A percentile compares a stretch with the other conserved stretches of the same genome.
Conservation (phyloP, 2,797 vertebrate genomes). For the Margarornis squamiger region DNA sequence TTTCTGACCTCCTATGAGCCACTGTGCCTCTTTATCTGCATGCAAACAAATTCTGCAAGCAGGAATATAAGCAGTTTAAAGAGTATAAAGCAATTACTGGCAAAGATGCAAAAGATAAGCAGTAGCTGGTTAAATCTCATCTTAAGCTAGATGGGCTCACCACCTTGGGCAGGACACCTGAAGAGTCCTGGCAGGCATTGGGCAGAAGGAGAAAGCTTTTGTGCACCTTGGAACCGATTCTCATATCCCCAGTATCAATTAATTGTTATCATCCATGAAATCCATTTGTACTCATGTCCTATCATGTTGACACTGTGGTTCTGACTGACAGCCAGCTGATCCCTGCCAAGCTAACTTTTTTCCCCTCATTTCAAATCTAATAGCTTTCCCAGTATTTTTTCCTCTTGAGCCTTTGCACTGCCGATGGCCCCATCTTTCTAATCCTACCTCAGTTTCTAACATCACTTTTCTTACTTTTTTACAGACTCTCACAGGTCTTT, state of each 20-base stretch:
- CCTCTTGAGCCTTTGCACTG: not conserved
- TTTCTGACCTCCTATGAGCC: not conserved
- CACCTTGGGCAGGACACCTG: not conserved
- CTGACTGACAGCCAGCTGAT: not conserved
- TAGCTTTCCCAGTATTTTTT: not conserved
- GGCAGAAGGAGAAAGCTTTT: not conserved
- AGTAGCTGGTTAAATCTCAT: not conserved
- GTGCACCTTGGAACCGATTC: not conserved
- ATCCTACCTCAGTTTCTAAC: not conserved
- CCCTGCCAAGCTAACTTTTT: not conserved
- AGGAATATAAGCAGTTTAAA: not conserved
- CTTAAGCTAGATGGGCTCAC: not conserved
- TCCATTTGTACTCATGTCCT: not conserved
- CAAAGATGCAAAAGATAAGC: not conserved
- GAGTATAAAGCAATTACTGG: not conserved
- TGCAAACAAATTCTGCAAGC: not conserved
- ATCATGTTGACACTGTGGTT: not conserved
- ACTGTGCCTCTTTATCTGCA: not conserved
- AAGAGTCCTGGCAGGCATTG: not conserved
- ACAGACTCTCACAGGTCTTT: not conserved
- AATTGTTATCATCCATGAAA: not conserved
- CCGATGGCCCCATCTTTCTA: not conserved
- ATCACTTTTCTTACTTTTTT: not conserved
- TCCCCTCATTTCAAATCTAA: not conserved
- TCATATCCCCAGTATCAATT: not conserved